Percentiles rank a stretch among this genome's conserved stretches.
phyloP scores from a whole-genome alignment of 2,888 invertebrate species.

The Platycnemis pennipes region DNA sequence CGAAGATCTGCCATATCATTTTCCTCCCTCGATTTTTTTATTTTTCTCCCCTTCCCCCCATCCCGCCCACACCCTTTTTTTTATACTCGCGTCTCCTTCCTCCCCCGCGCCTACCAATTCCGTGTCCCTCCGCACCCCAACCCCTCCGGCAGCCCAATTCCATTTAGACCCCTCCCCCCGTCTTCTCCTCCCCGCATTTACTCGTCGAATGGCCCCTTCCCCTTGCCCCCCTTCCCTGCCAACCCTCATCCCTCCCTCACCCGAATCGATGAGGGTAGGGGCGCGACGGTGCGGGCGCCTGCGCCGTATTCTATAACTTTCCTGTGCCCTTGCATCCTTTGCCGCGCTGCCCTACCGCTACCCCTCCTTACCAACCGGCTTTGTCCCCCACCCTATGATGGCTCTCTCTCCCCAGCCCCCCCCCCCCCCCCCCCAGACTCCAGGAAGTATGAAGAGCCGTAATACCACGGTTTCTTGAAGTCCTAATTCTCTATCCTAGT shows the following conservation, averaged over 20 bases:
- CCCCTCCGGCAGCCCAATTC: neutral
- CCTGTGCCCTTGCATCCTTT: slow-evolving; percentile 55
- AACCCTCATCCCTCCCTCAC: neutral
- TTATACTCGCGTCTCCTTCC: neutral
- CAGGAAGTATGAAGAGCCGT: slow-evolving; percentile 9
- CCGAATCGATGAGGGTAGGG: slow-evolving; percentile 59
- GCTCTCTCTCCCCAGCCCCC: slow-evolving; percentile 47
- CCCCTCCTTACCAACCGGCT: slow-evolving; percentile 55
- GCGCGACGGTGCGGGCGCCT: slow-evolving; percentile 30
- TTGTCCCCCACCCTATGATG: too few relatives aligned
- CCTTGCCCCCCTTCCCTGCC: neutral
- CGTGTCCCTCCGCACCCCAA: neutral
- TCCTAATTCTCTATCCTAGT: too few relatives aligned
- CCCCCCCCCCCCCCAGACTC: neutral
- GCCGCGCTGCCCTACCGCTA: slow-evolving; percentile 58
- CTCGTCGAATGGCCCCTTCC: neutral
- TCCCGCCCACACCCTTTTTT: neutral
- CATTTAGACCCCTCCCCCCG: neutral
- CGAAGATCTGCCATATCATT: neutral
- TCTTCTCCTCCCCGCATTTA: neutral
- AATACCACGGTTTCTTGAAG: too few relatives aligned
- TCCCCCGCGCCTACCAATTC: neutral
- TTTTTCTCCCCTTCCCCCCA: neutral
- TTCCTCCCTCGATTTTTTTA: neutral
- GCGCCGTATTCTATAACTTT: neutral